Evolutionary conservation across 2,113 vertebrate species (phyloP).

Genomic region (Notiomystis cincta): DNA sequence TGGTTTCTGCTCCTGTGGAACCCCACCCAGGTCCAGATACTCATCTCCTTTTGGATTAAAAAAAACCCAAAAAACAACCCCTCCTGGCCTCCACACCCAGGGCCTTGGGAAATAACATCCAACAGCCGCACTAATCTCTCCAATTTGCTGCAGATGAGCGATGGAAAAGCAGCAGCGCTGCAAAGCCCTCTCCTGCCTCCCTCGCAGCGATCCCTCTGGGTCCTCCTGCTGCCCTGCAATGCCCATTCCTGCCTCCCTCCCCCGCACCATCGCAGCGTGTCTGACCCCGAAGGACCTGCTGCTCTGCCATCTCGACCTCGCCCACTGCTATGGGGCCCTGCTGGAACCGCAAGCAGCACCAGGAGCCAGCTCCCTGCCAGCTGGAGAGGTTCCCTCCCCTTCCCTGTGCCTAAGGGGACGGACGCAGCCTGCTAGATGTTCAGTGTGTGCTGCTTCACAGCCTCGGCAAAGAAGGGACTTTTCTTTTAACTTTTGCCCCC

Average conservation of each 20-base stretch:
- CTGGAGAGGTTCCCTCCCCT: neutral
- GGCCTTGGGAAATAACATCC: conserved; percentile 64
- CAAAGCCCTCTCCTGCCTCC: neutral
- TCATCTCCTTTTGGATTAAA: conserved; percentile 36
- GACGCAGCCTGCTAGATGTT: neutral
- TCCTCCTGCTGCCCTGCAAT: neutral
- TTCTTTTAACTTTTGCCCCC: neutral
- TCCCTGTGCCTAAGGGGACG: accelerated
- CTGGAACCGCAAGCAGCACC: neutral
- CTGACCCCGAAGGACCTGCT: neutral
- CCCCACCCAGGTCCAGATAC: conserved; percentile 56
- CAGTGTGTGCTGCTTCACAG: neutral
- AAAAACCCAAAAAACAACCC: neutral
- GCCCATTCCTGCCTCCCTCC: neutral
- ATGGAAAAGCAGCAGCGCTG: conserved; percentile 22
- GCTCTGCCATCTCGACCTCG: neutral
- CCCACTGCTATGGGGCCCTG: neutral
- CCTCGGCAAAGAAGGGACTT: neutral
- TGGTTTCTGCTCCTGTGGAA: conserved; percentile 33
- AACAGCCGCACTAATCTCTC: conserved; percentile 74
- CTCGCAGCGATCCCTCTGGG: neutral
- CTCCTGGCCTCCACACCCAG: conserved; percentile 25
- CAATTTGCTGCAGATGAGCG: conserved; percentile 50
- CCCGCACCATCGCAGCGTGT: neutral
- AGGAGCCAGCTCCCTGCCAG: neutral